Conservation (phyloP, 2,888 invertebrate species). For the Augiades crinisus region DNA sequence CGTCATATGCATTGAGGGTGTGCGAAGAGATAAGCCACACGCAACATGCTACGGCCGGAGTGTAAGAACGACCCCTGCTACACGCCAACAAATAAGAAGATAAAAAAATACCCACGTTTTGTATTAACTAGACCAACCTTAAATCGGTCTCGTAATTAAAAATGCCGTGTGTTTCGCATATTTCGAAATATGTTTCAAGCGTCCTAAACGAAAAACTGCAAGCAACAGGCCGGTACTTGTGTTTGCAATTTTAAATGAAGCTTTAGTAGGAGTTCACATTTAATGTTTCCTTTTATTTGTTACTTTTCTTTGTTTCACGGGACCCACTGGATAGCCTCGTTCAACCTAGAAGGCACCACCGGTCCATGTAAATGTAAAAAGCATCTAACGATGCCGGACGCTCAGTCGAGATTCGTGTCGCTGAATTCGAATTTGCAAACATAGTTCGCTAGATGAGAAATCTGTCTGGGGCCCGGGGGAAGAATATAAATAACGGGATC, state of each 20-base stretch:
- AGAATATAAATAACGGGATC: constrained; percentile 57
- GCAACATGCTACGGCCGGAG: constrained; percentile 4
- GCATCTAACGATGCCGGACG: neutral
- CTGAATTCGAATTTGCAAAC: constrained; percentile 11
- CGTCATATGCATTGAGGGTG: constrained; percentile 17
- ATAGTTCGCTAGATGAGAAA: constrained; percentile 19
- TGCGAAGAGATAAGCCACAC: constrained; percentile 14
- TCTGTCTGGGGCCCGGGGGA: constrained; percentile 40
- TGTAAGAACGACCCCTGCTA: neutral
- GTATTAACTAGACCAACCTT: neutral
- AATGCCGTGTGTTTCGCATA: neutral
- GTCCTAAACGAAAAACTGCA: neutral
- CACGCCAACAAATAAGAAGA: neutral
- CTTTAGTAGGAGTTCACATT: neutral
- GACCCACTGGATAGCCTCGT: neutral
- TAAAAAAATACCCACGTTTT: neutral
- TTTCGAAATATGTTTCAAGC: neutral
- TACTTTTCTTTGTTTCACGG: constrained; percentile 2
- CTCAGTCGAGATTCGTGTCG: neutral
- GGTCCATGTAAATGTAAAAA: constrained; percentile 10
- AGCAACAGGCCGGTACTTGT: constrained; percentile 4
- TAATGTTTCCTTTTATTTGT: neutral
- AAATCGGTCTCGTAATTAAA: neutral
- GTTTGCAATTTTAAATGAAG: constrained; percentile 1
- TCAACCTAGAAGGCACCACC: neutral